Base-by-base conservation (phyloP, 2,888 invertebrate species). In the Pammene aurita region DNA sequence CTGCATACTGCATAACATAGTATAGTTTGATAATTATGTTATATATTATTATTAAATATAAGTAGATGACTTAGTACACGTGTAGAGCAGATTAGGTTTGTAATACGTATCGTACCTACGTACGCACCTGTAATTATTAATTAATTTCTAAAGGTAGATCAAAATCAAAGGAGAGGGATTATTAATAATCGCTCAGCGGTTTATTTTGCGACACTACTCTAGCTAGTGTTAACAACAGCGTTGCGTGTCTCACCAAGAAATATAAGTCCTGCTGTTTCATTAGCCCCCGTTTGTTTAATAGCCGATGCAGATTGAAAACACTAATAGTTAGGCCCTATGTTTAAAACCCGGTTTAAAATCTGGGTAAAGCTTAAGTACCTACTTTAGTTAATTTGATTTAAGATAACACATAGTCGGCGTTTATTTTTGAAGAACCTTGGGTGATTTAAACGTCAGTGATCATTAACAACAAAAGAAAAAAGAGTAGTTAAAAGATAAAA, bases 191-290 rank as follows among this genome's bases (percentile, higher is more conserved):
- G 57, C 78, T 62, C 52, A 14, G 48, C 57, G 66, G 67, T 73
- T 72, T 60, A 34, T 66, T 70, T 71, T 48, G 38, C 38, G 42
- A 58, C 60, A 61, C 67, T 70, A 73, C 73, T 76, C 74, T 75
- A 74, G 67, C 71, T 61, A 67, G 75, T 72, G 76, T 75, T 76
- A 77, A 76, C 74, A 67, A 66, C 66, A 54, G 74, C 75, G 75
- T 78, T 71, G 71, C 75, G 73, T 74, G 76, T 74, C 73, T 66
- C 72, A 67, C 69, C 61, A 62, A 72, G 65, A 63, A 58, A 52
- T 58, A 69, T 65, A 48, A 60, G 54, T 50, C 14, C 61, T 38
- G 64, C 57, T 52, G 65, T 65, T 71, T 65, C 65, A 70, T 72
- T 70, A 62, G 58, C 64, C 62, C 35, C 18, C 26, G 46, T 61